phyloP scores from a whole-genome alignment of 2,888 invertebrate species.

The Thereva nobilitata region DNA sequence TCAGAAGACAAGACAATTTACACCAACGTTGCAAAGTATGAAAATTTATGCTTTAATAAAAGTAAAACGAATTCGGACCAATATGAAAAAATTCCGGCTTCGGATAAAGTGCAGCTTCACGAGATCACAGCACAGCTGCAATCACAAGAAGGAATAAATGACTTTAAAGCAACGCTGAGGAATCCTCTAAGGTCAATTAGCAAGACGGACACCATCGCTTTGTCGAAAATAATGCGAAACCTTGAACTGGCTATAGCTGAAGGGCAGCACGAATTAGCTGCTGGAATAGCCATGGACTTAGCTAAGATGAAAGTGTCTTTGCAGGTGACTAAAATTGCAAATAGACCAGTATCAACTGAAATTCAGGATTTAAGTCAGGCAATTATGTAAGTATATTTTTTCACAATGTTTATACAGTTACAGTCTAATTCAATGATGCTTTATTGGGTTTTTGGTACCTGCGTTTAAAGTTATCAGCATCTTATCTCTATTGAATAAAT shows the following conservation, averaged over 20 bases:
- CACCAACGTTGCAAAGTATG: conserved; percentile 57
- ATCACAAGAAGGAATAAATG: conserved; percentile 42
- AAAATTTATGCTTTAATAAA: conserved; percentile 39
- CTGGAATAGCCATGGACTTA: conserved; percentile 74
- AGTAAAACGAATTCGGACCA: conserved; percentile 3
- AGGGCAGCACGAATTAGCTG: conserved; percentile 76
- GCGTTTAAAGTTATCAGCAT: no score
- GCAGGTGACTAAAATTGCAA: conserved; percentile 64
- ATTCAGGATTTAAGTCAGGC: conserved; percentile 31
- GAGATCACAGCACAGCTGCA: conserved; percentile 44
- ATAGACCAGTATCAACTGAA: conserved; percentile 28
- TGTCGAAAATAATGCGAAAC: conserved; percentile 68
- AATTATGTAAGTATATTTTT: conserved; percentile 36
- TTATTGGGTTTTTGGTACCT: no score
- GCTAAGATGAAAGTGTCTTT: conserved; percentile 77
- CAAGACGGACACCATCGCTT: conserved; percentile 63
- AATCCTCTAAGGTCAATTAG: conserved; percentile 29
- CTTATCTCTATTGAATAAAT: no score
- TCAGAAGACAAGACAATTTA: conserved; percentile 49
- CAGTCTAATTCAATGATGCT: no score
- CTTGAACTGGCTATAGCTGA: conserved; percentile 77
- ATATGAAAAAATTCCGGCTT: conserved; percentile 35
- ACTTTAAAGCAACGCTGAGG: conserved; percentile 41
- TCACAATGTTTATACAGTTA: background rate
- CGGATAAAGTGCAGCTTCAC: conserved; percentile 37